phyloP scores from a whole-genome alignment of 2,888 invertebrate species.

The Nasonia oneida region DNA sequence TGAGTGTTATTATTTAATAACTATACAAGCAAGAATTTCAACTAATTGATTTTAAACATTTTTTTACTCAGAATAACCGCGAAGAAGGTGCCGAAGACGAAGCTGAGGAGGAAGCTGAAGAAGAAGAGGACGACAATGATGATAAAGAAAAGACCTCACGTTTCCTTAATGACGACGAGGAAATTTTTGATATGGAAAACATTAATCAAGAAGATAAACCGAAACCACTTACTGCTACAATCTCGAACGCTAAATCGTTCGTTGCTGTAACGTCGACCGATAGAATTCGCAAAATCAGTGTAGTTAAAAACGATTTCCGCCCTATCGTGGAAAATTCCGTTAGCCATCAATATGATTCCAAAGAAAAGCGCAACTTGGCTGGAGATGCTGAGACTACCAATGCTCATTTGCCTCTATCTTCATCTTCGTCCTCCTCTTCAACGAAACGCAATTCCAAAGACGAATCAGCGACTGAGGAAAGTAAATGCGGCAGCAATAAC shows the following conservation, averaged over 20 bases:
- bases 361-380: conserved; percentile 68
- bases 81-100: conserved; percentile 48
- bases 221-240: conserved; percentile 49
- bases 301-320: conserved; percentile 83
- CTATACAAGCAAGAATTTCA: neutral
- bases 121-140: conserved; percentile 74
- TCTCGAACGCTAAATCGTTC: conserved; percentile 77
- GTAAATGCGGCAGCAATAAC: conserved; percentile 80
- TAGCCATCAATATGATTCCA: conserved; percentile 63
- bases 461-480: conserved; percentile 71
- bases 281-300: conserved; percentile 83
- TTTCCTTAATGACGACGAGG: conserved; percentile 80
- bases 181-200: conserved; percentile 86
- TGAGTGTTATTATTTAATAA: conserved; percentile 18
- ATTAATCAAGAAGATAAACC: conserved; percentile 80
- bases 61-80: conserved; percentile 29
- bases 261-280: conserved; percentile 81
- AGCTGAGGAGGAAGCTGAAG: conserved; percentile 67
- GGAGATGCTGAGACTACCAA: conserved; percentile 63
- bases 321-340: conserved; percentile 80
- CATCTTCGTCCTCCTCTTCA: conserved; percentile 57
- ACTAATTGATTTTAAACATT: neutral
- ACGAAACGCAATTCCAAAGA: conserved; percentile 72
- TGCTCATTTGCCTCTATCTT: conserved; percentile 39
- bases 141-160: conserved; percentile 73